Base-by-base conservation (phyloP, 2,113 vertebrate species). In the Ondatra zibethicus region DNA sequence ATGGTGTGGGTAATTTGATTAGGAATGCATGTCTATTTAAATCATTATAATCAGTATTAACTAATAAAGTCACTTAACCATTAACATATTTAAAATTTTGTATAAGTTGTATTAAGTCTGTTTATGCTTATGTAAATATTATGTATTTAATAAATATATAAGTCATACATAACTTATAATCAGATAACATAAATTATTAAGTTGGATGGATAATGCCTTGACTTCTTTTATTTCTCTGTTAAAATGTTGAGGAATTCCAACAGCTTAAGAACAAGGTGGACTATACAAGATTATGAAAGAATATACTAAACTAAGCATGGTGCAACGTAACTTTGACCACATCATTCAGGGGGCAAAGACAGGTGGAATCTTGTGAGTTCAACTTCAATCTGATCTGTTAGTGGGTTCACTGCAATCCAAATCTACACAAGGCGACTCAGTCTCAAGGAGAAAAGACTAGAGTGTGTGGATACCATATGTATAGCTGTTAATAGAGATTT, bases 201-300 rank as follows among this genome's bases (percentile, higher is more conserved):
- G 1, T 87, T 65, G 29, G 77, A 63, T 1, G 72, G 2, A 92
- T 1, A 88, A 77, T 77, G 0, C 5, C 3, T 88, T 92, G 4
- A 6, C 5, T 95, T 42, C 52, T 78, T 88, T 93, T 7, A 52
- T 7, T 92, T 78, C 27, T 93, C 17, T 52, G 65, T 81, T 85
- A 81, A 86, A 5, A 78, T 76, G 8, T 58, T 16, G 7, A 42
- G 1, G 47, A 88, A 5, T 39, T 93, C 36, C 29, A 68, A 0
- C 63, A 52, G 2, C 9, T 77, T 65, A 82, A 33, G 19, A 0
- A 1, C 1, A 36, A 50, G 25, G 11, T 7, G 27, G 61, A 90
- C 55, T 63, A 16, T 72, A 89, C 47, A 17, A 29, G 23, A 93
- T 61, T 82, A 25, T 50, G 14, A 72, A 25, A 63, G 2, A n/a